These are phyloP conservation scores for Tragelaphus buxtoni DNA, from an alignment of 2,113 vertebrate species.

Conservation along the genomic window DNA sequence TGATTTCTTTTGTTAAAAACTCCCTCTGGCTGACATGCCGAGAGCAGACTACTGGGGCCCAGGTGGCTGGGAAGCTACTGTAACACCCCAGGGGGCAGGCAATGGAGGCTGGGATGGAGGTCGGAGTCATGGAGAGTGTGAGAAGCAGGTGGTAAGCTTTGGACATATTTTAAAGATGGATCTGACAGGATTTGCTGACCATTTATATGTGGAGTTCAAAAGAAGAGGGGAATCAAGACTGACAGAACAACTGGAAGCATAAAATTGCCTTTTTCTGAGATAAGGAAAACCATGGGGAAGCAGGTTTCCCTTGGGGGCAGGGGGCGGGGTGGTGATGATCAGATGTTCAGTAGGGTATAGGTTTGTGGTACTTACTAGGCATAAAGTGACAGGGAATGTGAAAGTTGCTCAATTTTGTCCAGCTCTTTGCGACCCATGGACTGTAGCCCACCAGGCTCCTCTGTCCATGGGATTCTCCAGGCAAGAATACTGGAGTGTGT, in stretches of 20 bases:
- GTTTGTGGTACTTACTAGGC: neutral
- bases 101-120: fast-evolving
- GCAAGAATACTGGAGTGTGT: neutral
- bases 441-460: neutral
- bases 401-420: neutral
- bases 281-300: neutral
- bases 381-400: neutral
- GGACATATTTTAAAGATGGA: neutral
- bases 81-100: neutral
- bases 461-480: neutral
- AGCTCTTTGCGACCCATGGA: neutral
- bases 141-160: neutral
- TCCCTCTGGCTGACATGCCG: neutral
- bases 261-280: neutral
- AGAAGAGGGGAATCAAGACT: neutral
- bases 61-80: neutral
- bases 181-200: neutral
- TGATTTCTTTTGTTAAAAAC: neutral
- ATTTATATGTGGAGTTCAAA: neutral
- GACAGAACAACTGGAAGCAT: neutral
- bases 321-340: neutral
- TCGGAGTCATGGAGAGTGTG: neutral
- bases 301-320: neutral
- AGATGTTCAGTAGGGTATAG: neutral
- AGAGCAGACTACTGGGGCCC: neutral